Evolutionary conservation across 2,113 vertebrate genomes (phyloP), one percentile per base, ranked within the genome.

Genomic region (Hypanus sabinus): DNA sequence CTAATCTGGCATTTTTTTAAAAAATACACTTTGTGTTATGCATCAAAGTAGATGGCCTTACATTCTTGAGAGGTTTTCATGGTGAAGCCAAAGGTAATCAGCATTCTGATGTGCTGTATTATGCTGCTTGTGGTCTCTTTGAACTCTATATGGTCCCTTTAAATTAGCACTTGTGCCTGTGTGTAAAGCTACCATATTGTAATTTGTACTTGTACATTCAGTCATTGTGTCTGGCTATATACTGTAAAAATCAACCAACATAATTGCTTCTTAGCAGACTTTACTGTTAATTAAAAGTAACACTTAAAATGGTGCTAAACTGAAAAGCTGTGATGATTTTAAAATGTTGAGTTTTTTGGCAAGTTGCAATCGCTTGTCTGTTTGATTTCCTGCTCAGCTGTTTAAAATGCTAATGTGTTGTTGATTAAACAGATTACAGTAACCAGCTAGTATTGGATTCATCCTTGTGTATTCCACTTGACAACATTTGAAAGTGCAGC

Each of bases 361-460:
- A 83, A 38, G 24, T 83, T 55, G 20, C 46, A 22, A 38, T 38
- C 38, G 18, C 80, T 83, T 24, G 55, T 46, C 80, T 83, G 20
- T 55, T 83, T 57, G 80, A 83, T 83, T 83, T 83, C 80, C 80
- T 83, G 80, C 80, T 83, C 80, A 83, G 80, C 80, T 57, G 80
- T 83, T 57, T 83, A 27, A 83, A 83, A 55, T 83, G 80, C 80
- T 57, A 83, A 83, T 22, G 46, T 57, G 80, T 83, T 80, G 79
- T 79, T 81, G 79, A 57, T 55, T 27, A 83, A 83, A 83, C 22
- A 46, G 38, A 46, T 83, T 83, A 83, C 38, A 55, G 20, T 83
- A 57, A 83, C 80, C 80, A 27, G 80, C 46, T 55, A 83, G 80
- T 57, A 22, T 57, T 83, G 24, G 36, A 55, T 55, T 57, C 46